Conservation (phyloP, 2,113 vertebrate genomes). For the Hypomesus transpacificus region DNA sequence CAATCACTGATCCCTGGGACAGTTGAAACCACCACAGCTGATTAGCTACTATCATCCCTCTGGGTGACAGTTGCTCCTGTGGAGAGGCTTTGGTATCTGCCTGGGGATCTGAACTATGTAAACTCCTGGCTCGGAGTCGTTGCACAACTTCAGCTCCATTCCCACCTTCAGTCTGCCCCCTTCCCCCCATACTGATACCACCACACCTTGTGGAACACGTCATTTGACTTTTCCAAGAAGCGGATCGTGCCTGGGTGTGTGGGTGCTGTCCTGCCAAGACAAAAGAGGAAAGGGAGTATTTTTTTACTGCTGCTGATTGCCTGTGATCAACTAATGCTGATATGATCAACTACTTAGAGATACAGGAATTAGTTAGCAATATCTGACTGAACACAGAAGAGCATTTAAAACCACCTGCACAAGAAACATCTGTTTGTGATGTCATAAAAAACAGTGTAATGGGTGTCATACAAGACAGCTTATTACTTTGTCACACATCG, state of each 20-base stretch:
- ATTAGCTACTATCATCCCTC: slow-evolving; percentile 60
- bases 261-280: slow-evolving; percentile 12
- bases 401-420: slow-evolving; percentile 16
- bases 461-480: slow-evolving; percentile 14
- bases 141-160: slow-evolving; percentile 39
- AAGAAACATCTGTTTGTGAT: slow-evolving; percentile 29
- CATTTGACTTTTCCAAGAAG: slow-evolving; percentile 29
- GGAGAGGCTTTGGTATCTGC: slow-evolving; percentile 49
- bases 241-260: neutral
- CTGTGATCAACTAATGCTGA: slow-evolving; percentile 6
- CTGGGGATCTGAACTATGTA: slow-evolving; percentile 69
- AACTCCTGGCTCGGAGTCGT: slow-evolving; percentile 65
- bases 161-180: neutral
- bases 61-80: slow-evolving; percentile 40
- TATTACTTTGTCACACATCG: slow-evolving; percentile 28
- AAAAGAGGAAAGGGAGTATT: slow-evolving; percentile 23
- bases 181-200: slow-evolving; percentile 6
- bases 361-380: slow-evolving; percentile 29
- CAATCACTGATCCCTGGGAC: slow-evolving; percentile 42
- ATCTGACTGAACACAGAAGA: slow-evolving; percentile 25
- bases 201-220: slow-evolving; percentile 30
- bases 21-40: slow-evolving; percentile 57
- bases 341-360: slow-evolving; percentile 20
- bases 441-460: slow-evolving; percentile 23
- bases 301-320: slow-evolving; percentile 32